Percentiles rank a stretch among this genome's conserved stretches.
These are phyloP conservation scores for Tetramorium parvispinum DNA, from an alignment of 1,140 invertebrate species.

Conservation along the genomic window DNA sequence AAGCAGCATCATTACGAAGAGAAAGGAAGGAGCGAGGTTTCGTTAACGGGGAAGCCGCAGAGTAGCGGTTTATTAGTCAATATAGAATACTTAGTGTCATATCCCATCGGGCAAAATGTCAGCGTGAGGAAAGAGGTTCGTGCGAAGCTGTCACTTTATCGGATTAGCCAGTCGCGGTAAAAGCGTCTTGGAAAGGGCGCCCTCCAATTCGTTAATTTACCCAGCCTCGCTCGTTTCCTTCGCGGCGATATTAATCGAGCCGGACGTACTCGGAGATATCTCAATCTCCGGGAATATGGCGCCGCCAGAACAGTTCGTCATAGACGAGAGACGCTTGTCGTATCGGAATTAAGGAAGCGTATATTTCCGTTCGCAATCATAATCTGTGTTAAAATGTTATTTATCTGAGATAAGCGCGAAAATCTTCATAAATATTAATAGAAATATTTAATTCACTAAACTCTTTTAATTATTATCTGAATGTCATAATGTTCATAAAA, in stretches of 20 bases:
- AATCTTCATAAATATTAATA: background rate
- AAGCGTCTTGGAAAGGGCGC: constrained; percentile 73
- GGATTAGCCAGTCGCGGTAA: constrained; percentile 79
- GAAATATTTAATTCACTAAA: constrained; percentile 2
- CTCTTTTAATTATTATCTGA: background rate
- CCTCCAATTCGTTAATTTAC: constrained; percentile 80
- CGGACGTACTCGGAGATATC: constrained; percentile 56
- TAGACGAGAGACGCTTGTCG: constrained; percentile 37
- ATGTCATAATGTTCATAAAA: too few relatives aligned
- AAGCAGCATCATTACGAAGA: constrained; percentile 12
- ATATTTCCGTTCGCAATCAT: background rate
- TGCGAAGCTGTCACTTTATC: constrained; percentile 80
- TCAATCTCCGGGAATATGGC: constrained; percentile 54
- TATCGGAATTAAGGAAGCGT: background rate
- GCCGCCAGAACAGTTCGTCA: constrained; percentile 59
- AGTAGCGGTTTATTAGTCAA: constrained; percentile 78
- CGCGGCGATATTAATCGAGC: constrained; percentile 77
- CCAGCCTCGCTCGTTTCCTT: constrained; percentile 75
- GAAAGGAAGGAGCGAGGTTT: constrained; percentile 57
- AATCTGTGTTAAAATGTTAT: background rate
- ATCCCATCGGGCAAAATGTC: constrained; percentile 76
- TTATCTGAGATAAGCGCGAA: background rate
- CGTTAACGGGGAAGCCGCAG: constrained; percentile 51
- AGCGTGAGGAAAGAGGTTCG: constrained; percentile 75
- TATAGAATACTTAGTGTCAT: constrained; percentile 78